Base-by-base conservation (phyloP, 2,113 vertebrate genomes). In the Polyodon spathula region DNA sequence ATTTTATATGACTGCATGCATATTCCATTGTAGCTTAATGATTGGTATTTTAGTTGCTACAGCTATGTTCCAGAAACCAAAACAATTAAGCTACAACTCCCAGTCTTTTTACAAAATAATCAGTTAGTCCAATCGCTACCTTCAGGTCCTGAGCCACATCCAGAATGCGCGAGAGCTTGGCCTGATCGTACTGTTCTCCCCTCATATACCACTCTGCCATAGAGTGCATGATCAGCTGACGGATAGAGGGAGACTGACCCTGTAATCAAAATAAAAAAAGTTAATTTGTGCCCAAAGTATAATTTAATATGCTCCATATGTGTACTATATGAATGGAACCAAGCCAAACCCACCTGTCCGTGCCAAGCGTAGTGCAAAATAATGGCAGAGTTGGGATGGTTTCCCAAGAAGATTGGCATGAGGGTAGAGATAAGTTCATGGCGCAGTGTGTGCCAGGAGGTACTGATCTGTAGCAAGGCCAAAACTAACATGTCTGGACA, bases 171-270 rank as follows among this genome's bases (percentile, higher is more conserved):
- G 96, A 99, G 69, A 99, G 68, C 78, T 97, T 97, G 65, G 96
- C 94, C 81, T 98, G 96, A 71, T 99, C 96, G 40, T 98, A 99
- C 76, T 99, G 96, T 63, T 99, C 96, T 62, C 94, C 96, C 81
- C 94, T 89, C 94, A 98, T 98, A 83, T 99, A 99, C 96, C 96
- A 99, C 73, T 99, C 96, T 59, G 96, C 96, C 96, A 99, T 98
- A 0, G 96, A 97, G 81, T 97, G 96, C 94, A 99, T 99, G 75
- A 99, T 98, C 44, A 99, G 88, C 80, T 99, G 95, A 66, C 96
- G 95, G 75, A 99, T 99, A 15, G 95, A 97, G 61, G 96, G 96
- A 82, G 96, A 98, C 81, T 99, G 95, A 68, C 96, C 96, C 96
- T 99, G 66, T 8, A 70, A 64, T 37, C 15, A 42, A 46, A 17